These are phyloP conservation scores for Echiichthys vipera DNA, from an alignment of 2,797 vertebrate genomes.

Conservation along the genomic window DNA sequence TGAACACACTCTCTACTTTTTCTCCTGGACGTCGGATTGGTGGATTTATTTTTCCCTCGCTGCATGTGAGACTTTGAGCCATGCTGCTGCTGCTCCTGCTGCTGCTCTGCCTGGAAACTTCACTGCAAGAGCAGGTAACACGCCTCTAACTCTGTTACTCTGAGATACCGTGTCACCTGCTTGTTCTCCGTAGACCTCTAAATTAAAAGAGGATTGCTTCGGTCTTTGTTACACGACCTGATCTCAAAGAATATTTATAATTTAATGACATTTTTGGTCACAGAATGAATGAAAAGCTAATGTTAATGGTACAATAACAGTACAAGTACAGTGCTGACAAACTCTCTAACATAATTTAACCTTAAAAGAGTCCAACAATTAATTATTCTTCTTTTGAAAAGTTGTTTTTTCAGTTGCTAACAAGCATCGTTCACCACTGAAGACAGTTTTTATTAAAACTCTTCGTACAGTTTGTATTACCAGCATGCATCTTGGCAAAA, in stretches of 20 bases:
- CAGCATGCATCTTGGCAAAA: no score
- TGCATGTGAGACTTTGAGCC: conserved; percentile 53
- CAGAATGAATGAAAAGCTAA: background rate
- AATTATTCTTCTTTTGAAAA: background rate
- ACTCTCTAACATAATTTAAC: background rate
- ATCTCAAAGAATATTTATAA: background rate
- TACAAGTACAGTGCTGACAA: background rate
- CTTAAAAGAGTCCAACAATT: background rate
- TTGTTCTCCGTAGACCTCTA: background rate
- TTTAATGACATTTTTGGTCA: background rate
- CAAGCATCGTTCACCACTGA: no score
- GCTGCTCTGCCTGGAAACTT: conserved; percentile 50
- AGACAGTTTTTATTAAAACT: no score
- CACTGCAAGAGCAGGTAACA: conserved; percentile 68
- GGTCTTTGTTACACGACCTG: background rate
- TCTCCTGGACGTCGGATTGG: background rate
- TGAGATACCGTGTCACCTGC: background rate
- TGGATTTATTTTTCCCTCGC: conserved; percentile 17
- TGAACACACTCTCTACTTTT: background rate
- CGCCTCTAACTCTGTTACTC: background rate
- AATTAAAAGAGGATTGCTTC: background rate
- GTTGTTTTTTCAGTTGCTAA: no score
- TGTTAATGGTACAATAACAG: background rate
- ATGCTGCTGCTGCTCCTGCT: conserved; percentile 64
- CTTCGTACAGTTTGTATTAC: no score